Evolutionary conservation across 2,797 vertebrate species (phyloP).

Genomic region (Macropus fuliginosus): DNA sequence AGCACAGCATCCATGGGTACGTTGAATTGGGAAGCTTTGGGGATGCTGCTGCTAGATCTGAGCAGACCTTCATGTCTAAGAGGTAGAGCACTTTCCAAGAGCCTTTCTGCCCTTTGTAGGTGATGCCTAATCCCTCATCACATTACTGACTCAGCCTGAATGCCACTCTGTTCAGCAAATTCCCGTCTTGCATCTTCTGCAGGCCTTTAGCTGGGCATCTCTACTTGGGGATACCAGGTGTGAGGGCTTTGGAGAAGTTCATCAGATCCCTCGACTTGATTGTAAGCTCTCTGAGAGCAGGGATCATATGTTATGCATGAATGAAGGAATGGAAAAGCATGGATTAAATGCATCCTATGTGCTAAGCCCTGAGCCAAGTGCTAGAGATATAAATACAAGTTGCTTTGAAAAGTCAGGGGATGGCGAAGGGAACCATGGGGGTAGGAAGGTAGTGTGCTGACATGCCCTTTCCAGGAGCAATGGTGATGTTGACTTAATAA

Average conservation of each 20-base stretch:
- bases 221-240: not conserved
- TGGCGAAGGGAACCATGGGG: not conserved
- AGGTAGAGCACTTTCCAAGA: not conserved
- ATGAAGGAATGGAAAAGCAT: not conserved
- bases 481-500: not conserved
- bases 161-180: too few species aligned
- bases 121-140: not conserved
- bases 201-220: not conserved
- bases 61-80: not conserved
- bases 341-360: not conserved
- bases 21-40: not conserved
- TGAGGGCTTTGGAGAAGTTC: not conserved
- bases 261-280: not conserved
- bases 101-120: not conserved
- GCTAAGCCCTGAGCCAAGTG: not conserved
- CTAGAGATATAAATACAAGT: not conserved
- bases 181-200: too few species aligned
- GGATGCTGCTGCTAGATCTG: not conserved
- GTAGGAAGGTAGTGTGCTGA: not conserved
- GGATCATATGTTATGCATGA: not conserved
- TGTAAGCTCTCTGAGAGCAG: not conserved
- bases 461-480: not conserved
- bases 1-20: not conserved
- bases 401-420: not conserved
- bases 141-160: not conserved